These are phyloP conservation scores for Trididemnum miniatum DNA, from an alignment of 23 tunicate species.

Conservation along the genomic window DNA sequence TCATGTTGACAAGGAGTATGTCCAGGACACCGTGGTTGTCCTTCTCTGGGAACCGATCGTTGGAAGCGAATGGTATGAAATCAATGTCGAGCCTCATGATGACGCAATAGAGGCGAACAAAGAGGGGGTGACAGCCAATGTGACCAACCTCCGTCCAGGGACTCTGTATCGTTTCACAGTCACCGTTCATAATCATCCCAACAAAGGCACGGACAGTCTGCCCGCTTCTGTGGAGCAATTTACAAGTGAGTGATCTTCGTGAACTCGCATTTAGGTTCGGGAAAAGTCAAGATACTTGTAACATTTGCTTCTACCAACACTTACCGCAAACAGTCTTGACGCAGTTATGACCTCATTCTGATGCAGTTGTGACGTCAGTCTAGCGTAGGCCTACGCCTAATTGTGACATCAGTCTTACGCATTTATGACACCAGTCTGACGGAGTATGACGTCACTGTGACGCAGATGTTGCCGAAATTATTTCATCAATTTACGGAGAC, in stretches of 20 bases:
- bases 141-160: slow-evolving; percentile 60
- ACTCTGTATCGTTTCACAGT: slow-evolving; percentile 65
- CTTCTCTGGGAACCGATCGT: slow-evolving; percentile 60
- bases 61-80: slow-evolving; percentile 73
- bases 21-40: slow-evolving; percentile 76
- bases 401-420: no score
- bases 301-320: no score
- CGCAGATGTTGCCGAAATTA: no score
- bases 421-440: no score
- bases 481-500: no score
- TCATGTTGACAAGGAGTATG: slow-evolving; percentile 56
- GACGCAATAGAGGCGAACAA: background rate
- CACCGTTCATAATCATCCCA: slow-evolving; percentile 36
- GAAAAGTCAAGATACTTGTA: no score
- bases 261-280: no score
- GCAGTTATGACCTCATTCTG: no score
- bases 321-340: no score
- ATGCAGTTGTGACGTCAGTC: no score
- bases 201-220: slow-evolving; percentile 51
- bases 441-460: no score
- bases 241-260: slow-evolving; percentile 83
- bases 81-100: background rate
- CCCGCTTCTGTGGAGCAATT: slow-evolving; percentile 64
- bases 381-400: no score
- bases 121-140: background rate